Evolutionary conservation across 2,888 invertebrate genomes (phyloP), one percentile per base, ranked within the genome.

Genomic region (Polia nebulosa): DNA sequence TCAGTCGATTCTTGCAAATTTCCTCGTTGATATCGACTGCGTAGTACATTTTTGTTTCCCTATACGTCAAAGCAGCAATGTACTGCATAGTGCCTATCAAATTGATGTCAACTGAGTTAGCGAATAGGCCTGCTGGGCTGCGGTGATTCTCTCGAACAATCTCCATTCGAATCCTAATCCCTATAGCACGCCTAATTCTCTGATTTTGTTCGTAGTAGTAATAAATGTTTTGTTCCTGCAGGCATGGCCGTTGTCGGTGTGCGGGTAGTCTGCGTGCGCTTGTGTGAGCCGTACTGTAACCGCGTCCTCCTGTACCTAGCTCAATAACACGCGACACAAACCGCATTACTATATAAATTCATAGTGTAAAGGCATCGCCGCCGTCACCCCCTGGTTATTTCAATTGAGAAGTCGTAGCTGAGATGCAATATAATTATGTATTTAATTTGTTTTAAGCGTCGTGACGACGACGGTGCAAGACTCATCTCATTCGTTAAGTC

Each of bases 331-430:
- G 68, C 80, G 69, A 76, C 76, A 70, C 69, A 61, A 66, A 72
- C 88, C 90, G 89, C 76, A 90, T 89, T 87, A 85, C 85, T 86
- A 83, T 87, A 88, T 87, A 91, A 92, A 92, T 89, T 84, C 85
- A 81, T 83, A 85, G 85, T 85, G 82, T 81, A 80, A 80, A 77
- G 68, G 85, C 81, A 83, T 73, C 79, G 66, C 73, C 76, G 62
- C 71, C 81, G 78, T 80, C 77, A 76, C 51, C 61, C 49, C 49
- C 45, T 49, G 61, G 57, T 72, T 62, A 70, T 76, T 55, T 63
- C 56, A 58, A 41, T 72, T 71, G 69, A 75, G 65, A 56, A 71
- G 71, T 78, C 76, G 70, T 80, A 80, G 78, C 61, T 80, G 68
- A 74, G 73, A 72, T 78, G 80, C 80, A 81, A 82, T 85, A 77